Percentiles rank a stretch among this genome's conserved stretches.
These are phyloP conservation scores for Trachelus tabidus DNA, from an alignment of 2,888 invertebrate genomes.

Conservation along the genomic window DNA sequence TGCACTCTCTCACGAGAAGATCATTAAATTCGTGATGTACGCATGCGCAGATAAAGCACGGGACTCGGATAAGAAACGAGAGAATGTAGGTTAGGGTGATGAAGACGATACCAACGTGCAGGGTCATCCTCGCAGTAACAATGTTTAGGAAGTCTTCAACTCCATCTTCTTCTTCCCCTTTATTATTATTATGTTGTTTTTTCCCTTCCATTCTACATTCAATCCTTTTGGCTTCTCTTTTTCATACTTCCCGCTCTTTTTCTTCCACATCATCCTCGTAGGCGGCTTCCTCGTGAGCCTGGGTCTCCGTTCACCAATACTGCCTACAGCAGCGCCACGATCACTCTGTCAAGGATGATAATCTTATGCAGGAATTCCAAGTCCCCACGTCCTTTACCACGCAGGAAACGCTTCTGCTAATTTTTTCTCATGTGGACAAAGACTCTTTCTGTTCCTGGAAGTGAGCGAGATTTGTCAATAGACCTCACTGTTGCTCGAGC, in stretches of 20 bases:
- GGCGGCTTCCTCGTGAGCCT: not conserved
- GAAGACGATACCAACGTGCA: not conserved
- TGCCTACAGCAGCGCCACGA: not conserved
- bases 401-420: slow-evolving; percentile 21
- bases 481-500: not conserved
- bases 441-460: slow-evolving; percentile 5
- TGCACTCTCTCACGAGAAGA: not conserved
- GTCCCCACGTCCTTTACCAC: slow-evolving; percentile 13
- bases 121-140: not conserved
- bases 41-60: not conserved
- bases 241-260: not conserved
- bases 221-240: not conserved
- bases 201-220: not conserved
- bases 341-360: slow-evolving; percentile 4
- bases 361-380: slow-evolving; percentile 22
- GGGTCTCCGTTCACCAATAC: not conserved
- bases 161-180: not conserved
- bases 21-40: not conserved
- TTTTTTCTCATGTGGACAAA: not conserved
- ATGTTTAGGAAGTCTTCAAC: not conserved
- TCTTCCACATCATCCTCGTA: not conserved
- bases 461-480: not conserved
- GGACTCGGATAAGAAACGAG: not conserved
- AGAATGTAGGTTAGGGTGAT: not conserved
- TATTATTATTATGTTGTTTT: not conserved